phyloP scores from a whole-genome alignment of 2,888 invertebrate genomes.

The Notodonta dromedarius region DNA sequence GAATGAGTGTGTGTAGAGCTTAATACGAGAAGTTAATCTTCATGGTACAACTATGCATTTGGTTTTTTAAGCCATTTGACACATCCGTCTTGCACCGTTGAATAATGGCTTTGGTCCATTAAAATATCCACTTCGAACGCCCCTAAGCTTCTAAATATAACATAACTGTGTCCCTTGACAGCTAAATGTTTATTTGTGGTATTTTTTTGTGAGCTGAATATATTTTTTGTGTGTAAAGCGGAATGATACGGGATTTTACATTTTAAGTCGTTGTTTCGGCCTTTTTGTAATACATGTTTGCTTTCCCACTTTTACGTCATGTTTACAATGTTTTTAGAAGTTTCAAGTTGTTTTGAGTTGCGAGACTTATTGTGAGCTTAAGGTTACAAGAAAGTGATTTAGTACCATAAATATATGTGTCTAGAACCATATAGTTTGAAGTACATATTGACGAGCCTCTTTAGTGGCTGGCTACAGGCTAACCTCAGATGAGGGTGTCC shows the following conservation, averaged over 20 bases:
- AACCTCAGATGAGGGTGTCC: too few species aligned
- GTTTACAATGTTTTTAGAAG: constrained; percentile 29
- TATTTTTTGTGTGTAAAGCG: constrained; percentile 44
- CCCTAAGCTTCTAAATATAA: constrained; percentile 71
- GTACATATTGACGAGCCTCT: too few species aligned
- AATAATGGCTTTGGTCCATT: constrained; percentile 72
- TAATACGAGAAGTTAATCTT: constrained; percentile 54
- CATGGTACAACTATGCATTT: constrained; percentile 50
- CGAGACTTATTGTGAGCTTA: neutral
- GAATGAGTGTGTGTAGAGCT: neutral
- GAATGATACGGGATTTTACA: constrained; percentile 39
- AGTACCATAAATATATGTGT: too few species aligned
- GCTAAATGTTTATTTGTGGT: constrained; percentile 72
- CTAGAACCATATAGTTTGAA: too few species aligned
- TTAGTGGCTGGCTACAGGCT: too few species aligned
- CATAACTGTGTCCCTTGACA: constrained; percentile 56
- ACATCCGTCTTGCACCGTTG: constrained; percentile 69
- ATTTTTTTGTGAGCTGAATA: constrained; percentile 51
- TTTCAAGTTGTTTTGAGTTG: constrained; percentile 26
- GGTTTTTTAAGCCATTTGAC: constrained; percentile 58
- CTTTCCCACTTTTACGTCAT: constrained; percentile 28
- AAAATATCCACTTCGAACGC: constrained; percentile 64
- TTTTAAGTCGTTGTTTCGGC: constrained; percentile 22
- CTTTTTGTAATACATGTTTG: constrained; percentile 27
- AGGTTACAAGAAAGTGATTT: neutral